Percentiles rank a stretch among this genome's conserved stretches.
Evolutionary conservation across 1,140 invertebrate species (phyloP).

Genomic region (Acyrthosiphon pisum): DNA sequence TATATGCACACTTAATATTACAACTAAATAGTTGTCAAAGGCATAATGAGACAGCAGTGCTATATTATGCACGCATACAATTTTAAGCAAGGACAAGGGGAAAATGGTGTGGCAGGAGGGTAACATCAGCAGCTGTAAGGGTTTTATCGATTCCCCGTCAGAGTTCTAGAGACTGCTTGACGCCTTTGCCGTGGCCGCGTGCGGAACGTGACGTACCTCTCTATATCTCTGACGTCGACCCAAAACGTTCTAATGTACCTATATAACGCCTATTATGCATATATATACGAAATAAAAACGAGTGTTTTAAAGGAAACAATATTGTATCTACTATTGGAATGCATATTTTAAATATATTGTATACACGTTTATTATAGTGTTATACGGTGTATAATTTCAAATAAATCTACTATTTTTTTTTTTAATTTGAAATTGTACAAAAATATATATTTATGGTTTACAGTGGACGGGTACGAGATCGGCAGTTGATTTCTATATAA

Average conservation of each 20-base stretch:
- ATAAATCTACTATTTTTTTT: too few species aligned
- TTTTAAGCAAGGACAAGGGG: neutral
- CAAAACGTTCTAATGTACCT: neutral
- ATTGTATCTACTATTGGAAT: neutral
- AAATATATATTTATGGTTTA: neutral
- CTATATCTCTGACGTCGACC: neutral
- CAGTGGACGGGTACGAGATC: neutral
- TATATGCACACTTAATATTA: neutral
- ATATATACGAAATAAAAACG: neutral
- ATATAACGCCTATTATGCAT: neutral
- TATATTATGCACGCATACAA: neutral
- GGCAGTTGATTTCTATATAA: neutral
- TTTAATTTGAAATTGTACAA: neutral
- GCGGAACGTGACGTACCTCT: neutral
- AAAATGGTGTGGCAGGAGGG: neutral
- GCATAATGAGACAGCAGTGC: neutral
- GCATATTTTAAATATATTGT: neutral
- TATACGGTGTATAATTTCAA: too few species aligned
- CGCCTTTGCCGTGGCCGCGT: constrained; percentile 13
- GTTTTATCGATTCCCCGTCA: constrained; percentile 48
- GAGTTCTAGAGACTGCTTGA: constrained; percentile 47
- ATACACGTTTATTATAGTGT: too few species aligned
- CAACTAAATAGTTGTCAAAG: neutral
- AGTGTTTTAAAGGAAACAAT: neutral
- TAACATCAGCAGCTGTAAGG: constrained; percentile 18